phyloP scores from a whole-genome alignment of 2,888 invertebrate species.

The Lithodes maja region DNA sequence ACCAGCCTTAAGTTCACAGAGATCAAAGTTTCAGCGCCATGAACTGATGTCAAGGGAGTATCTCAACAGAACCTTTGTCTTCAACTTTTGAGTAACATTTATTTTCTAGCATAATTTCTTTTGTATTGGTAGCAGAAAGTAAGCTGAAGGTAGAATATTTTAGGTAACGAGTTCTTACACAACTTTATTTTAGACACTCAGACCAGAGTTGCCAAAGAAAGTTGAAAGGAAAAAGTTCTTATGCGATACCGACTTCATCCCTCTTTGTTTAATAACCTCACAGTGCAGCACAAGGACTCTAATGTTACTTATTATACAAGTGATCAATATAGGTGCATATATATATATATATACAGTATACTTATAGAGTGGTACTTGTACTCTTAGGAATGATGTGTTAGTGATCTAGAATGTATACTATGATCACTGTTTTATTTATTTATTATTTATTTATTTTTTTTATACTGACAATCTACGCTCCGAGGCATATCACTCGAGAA shows the following conservation, averaged over 20 bases:
- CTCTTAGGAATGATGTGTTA: constrained; percentile 24
- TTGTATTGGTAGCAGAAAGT: no score
- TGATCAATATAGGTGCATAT: constrained; percentile 50
- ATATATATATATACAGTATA: constrained; percentile 22
- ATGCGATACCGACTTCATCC: no score
- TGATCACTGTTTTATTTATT: constrained; percentile 39
- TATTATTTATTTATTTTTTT: not conserved
- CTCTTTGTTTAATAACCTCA: constrained; percentile 40
- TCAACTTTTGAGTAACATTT: no score
- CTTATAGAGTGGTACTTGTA: constrained; percentile 31
- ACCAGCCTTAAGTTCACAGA: constrained; percentile 50
- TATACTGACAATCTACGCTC: constrained; percentile 61
- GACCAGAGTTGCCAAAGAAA: no score
- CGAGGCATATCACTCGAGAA: constrained; percentile 63
- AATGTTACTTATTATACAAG: constrained; percentile 27
- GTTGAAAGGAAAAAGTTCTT: no score
- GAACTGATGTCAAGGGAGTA: constrained; percentile 37
- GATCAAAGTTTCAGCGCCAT: constrained; percentile 47
- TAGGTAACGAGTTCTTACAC: no score
- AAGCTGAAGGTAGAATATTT: no score
- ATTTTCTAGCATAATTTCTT: no score
- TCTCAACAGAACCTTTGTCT: no score
- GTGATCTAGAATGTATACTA: constrained; percentile 41
- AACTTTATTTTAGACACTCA: no score
- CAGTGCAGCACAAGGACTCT: constrained; percentile 52